Percentiles rank a stretch among this genome's conserved stretches.
phyloP scores from a whole-genome alignment of 2,888 invertebrate genomes.

The Calliopum simillimum region DNA sequence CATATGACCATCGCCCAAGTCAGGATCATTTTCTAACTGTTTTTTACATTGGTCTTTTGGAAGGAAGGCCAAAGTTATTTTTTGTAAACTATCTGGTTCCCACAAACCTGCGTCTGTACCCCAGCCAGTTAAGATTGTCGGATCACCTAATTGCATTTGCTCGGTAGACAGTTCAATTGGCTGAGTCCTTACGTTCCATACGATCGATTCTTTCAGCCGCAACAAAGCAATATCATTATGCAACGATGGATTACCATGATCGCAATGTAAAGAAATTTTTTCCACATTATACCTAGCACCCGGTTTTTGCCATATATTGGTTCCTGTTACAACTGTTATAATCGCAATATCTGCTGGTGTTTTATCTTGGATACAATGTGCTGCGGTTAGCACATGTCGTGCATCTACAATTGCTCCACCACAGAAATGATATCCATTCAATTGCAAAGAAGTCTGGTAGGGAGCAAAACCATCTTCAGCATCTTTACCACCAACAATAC shows the following conservation, averaged over 20 bases:
- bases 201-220: constrained; percentile 70
- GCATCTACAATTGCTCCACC: constrained; percentile 59
- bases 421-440: constrained; percentile 52
- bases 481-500: constrained; percentile 55
- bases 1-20: constrained; percentile 70
- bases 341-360: constrained; percentile 42
- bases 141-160: constrained; percentile 65
- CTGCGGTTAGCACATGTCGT: constrained; percentile 58
- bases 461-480: constrained; percentile 56
- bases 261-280: constrained; percentile 48
- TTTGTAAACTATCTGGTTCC: constrained; percentile 71
- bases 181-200: constrained; percentile 69
- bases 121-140: constrained; percentile 72
- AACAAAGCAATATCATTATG: constrained; percentile 77
- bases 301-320: constrained; percentile 49
- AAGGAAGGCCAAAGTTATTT: constrained; percentile 70
- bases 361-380: constrained; percentile 56
- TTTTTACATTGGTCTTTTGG: constrained; percentile 68
- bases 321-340: constrained; percentile 55
- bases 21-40: constrained; percentile 64
- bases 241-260: constrained; percentile 49
- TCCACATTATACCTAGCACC: constrained; percentile 47
- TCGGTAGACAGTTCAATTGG: constrained; percentile 67
- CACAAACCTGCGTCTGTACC: constrained; percentile 68
- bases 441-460: constrained; percentile 61